Evolutionary conservation across 2,113 vertebrate species (phyloP).

Genomic region (Microtus pennsylvanicus): DNA sequence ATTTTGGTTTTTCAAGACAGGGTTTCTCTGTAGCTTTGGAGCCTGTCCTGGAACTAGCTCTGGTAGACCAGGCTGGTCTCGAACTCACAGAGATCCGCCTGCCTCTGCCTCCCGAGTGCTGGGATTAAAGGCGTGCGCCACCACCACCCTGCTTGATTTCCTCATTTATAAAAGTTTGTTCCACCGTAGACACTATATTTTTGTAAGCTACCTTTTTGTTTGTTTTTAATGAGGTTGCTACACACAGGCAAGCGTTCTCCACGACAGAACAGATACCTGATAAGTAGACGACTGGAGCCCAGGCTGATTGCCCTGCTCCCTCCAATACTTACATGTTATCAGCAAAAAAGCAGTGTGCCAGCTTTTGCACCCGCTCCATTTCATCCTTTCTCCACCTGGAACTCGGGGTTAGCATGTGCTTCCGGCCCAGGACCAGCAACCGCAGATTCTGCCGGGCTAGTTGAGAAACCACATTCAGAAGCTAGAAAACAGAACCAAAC

Average conservation of each 20-base stretch:
- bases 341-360: conserved; percentile 96
- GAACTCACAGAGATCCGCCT: no score
- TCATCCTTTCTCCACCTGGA: conserved; percentile 88
- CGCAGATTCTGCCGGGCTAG: conserved; percentile 87
- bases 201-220: neutral
- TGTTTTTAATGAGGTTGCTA: neutral
- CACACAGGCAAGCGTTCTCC: neutral
- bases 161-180: conserved; percentile 5
- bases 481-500: conserved; percentile 85
- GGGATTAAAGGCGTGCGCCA: no score
- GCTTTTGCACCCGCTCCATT: conserved; percentile 90
- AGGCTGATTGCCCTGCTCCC: conserved; percentile 4
- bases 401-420: conserved; percentile 92
- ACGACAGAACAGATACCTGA: neutral
- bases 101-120: no score
- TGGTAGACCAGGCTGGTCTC: no score
- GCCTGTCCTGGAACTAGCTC: no score
- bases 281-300: neutral
- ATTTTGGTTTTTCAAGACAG: no score
- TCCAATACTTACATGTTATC: conserved; percentile 93
- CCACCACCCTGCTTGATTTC: neutral
- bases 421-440: conserved; percentile 95
- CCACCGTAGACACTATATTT: conserved; percentile 14
- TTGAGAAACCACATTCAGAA: conserved; percentile 90
- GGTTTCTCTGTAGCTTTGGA: no score